Evolutionary conservation across 2,113 vertebrate genomes (phyloP).

Genomic region (Nannospalax galili): DNA sequence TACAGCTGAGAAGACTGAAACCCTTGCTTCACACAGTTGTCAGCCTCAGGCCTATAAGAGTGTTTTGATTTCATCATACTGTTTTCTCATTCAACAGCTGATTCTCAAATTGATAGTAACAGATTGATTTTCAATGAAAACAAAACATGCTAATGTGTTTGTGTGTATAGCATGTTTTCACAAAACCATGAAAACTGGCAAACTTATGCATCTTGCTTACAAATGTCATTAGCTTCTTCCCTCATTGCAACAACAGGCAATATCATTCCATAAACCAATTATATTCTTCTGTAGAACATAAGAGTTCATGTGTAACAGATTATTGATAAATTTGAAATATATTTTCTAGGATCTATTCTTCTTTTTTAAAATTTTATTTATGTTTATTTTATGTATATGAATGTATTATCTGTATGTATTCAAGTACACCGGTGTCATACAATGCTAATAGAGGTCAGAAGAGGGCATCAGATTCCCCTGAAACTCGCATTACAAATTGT

Average conservation of each 20-base stretch:
- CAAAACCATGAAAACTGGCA: conserved; percentile 51
- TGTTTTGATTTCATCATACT: background rate
- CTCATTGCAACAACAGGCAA: background rate
- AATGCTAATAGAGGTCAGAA: too few relatives aligned
- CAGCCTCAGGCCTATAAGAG: background rate
- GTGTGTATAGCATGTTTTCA: conserved; percentile 24
- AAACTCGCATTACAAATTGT: too few relatives aligned
- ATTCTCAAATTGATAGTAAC: conserved; percentile 29
- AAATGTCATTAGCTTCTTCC: conserved; percentile 49
- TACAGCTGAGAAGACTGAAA: background rate
- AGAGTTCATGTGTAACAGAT: background rate
- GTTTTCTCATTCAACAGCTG: conserved; percentile 38
- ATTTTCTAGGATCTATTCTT: too few relatives aligned
- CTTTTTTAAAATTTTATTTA: too few relatives aligned
- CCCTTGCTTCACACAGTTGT: background rate
- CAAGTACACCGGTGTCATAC: too few relatives aligned
- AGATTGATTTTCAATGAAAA: conserved; percentile 58
- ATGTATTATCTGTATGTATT: too few relatives aligned
- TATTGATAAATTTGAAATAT: too few relatives aligned
- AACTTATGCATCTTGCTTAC: conserved; percentile 60
- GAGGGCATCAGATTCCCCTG: too few relatives aligned
- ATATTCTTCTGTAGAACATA: background rate
- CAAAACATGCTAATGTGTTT: conserved; percentile 70
- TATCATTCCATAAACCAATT: background rate
- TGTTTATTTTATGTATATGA: too few relatives aligned